Base-by-base conservation (phyloP, 2,797 vertebrate species). In the Sebastes hopkinsi region DNA sequence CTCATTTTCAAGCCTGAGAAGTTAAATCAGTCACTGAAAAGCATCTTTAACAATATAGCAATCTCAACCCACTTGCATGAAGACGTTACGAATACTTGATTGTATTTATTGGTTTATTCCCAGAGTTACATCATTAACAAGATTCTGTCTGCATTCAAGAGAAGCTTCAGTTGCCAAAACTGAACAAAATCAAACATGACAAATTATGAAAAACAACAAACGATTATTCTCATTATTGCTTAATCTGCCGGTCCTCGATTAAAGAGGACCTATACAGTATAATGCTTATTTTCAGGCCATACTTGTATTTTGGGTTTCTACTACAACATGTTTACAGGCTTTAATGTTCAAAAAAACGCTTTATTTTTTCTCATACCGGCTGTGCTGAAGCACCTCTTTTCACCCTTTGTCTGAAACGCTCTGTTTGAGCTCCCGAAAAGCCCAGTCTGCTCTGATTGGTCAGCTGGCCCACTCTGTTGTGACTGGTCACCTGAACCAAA, bases 61-160 rank as follows among this genome's bases (percentile, higher is more conserved):
- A 58, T 62, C 56, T 66, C 22, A 52, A 11, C 22, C 65, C 8
- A n/a, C 72, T 66, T 65, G n/a, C 20, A 66, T 75, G 42, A 58
- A 65, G 46, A 61, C 10, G 52, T 59, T 32, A 22, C 22, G 8
- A 73, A 75, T 7, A 42, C 3, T 16, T 56, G 46, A 23, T 34
- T 68, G 22, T 58, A 42, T 81, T 38, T 67, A n/a, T 56, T 65
- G 20, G 13, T 59, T 81, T 72, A 60, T 50, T 84, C 23, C 30
- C 54, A 61, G 67, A 69, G 69, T 75, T 70, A 62, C 56, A 65
- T 71, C 64, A 67, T 72, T 36, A 68, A 30, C 42, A 65, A 18
- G 3, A 42, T 38, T 72, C 54, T 50, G 11, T 27, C 56, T 32
- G 69, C 52, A 20, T 56, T 52, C 9, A 54, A 67, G 14, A 30